These are phyloP conservation scores for Volucella inanis DNA, from an alignment of 2,888 invertebrate species.

Conservation along the genomic window DNA sequence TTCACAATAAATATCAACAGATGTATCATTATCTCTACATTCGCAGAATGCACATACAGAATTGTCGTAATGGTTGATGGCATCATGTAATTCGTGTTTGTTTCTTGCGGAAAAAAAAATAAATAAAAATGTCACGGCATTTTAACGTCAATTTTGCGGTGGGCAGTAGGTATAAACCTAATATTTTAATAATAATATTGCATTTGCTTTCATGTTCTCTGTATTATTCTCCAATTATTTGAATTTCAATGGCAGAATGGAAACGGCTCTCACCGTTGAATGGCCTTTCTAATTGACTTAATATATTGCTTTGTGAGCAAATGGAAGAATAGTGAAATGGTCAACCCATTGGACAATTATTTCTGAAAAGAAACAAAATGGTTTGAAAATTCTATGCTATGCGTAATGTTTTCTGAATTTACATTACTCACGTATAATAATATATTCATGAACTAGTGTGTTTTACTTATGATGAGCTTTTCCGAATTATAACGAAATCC, in stretches of 20 bases:
- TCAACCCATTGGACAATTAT: slow-evolving; percentile 46
- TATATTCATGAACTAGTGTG: no score
- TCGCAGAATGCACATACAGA: slow-evolving; percentile 69
- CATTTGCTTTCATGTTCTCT: slow-evolving; percentile 57
- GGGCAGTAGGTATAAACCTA: slow-evolving; percentile 51
- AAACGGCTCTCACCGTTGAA: slow-evolving; percentile 60
- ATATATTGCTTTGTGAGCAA: slow-evolving; percentile 48
- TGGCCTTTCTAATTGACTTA: slow-evolving; percentile 59
- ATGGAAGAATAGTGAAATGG: slow-evolving; percentile 37
- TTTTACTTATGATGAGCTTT: no score
- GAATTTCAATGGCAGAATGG: slow-evolving; percentile 63
- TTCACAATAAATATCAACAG: slow-evolving; percentile 72
- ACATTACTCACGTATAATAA: no score
- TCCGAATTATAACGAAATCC: no score
- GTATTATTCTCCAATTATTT: slow-evolving; percentile 62
- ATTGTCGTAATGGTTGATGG: slow-evolving; percentile 73
- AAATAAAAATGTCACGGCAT: slow-evolving; percentile 70
- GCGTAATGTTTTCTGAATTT: slow-evolving; percentile 14
- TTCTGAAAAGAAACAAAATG: slow-evolving; percentile 24
- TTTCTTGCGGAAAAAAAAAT: slow-evolving; percentile 44
- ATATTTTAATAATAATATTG: slow-evolving; percentile 64
- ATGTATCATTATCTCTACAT: slow-evolving; percentile 71
- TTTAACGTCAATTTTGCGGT: slow-evolving; percentile 71
- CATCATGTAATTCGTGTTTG: slow-evolving; percentile 68
- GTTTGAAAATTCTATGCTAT: not conserved